Evolutionary conservation across 2,888 invertebrate genomes (phyloP), one percentile per base, ranked within the genome.

Genomic region (Parelbella ahira): DNA sequence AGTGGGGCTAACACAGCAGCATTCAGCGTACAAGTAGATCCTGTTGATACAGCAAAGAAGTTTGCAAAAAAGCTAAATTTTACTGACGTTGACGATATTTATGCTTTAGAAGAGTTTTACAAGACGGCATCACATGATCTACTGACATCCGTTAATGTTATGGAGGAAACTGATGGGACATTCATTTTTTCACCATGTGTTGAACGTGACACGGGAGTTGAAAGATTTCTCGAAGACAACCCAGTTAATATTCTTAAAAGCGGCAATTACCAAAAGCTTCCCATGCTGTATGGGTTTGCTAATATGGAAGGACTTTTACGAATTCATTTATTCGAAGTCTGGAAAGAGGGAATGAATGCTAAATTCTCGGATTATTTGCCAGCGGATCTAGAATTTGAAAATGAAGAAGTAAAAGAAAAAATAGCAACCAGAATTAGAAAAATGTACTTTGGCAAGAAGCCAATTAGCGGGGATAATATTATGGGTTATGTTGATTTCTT

Each of bases 351-450:
- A 36, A 75, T 78, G 71, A 69, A 71, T 54, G 46, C 60, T n/a
- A 66, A 62, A 0, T 76, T 78, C 54, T 59, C 69, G 0, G 61
- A 74, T 3, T 76, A 72, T 36, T 20, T 80, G 8, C 75, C 79
- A 1, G 53, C 46, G 6, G 67, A 79, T 37, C 50, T 80, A 2
- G 43, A 59, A 24, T 54, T 53, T 18, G 5, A 38, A 27, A 25
- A 13, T 18, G 12, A 25, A 11, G 29, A 50, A 28, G 55, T 68
- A 34, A 68, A 47, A 34, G 45, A 62, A 19, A 30, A 48, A 30
- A 43, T 71, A 0, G 54, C 56, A 2, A 37, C 48, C 15, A 39
- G 37, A 36, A 44, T 68, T 1, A 71, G 66, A 47, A 34, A 59
- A 3, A 69, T 66, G 51, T 72, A 71, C 51, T 77, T 75, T 48